Conservation (phyloP, 2,797 vertebrate genomes). For the Ctenochaetus hawaiiensis region DNA sequence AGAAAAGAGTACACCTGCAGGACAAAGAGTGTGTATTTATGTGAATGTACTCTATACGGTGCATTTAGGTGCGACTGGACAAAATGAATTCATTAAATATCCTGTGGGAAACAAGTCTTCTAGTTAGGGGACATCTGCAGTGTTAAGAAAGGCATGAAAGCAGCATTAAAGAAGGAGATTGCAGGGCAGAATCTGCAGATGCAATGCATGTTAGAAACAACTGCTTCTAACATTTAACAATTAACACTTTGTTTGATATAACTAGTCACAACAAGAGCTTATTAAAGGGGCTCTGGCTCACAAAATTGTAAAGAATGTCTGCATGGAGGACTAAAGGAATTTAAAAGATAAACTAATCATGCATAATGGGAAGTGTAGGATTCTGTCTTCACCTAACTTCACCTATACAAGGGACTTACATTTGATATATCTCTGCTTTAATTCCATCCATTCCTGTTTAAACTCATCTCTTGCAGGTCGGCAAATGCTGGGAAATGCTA, state of each 20-base stretch:
- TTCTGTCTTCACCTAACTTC: background rate
- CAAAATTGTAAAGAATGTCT: no score
- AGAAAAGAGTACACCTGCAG: slow-evolving; percentile 38
- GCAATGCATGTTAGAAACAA: background rate
- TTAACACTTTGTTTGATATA: no score
- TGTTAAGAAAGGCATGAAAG: slow-evolving; percentile 6
- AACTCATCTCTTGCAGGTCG: background rate
- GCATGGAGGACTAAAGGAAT: no score
- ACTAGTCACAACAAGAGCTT: no score
- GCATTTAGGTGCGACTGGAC: slow-evolving; percentile 12
- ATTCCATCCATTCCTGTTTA: background rate
- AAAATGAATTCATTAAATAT: slow-evolving; percentile 14
- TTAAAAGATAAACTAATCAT: no score
- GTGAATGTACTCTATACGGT: background rate
- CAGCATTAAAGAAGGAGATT: slow-evolving; percentile 38
- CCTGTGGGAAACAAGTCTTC: slow-evolving; percentile 6
- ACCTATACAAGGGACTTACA: background rate
- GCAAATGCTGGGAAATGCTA: accelerated
- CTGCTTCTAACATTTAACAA: no score
- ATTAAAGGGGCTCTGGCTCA: no score
- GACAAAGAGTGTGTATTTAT: slow-evolving; percentile 25
- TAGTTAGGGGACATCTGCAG: background rate
- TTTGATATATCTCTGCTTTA: background rate
- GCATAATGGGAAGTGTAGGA: background rate
- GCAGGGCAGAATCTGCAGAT: slow-evolving; percentile 15